Conservation (phyloP, 1,140 invertebrate species). For the Drosophila erecta region DNA sequence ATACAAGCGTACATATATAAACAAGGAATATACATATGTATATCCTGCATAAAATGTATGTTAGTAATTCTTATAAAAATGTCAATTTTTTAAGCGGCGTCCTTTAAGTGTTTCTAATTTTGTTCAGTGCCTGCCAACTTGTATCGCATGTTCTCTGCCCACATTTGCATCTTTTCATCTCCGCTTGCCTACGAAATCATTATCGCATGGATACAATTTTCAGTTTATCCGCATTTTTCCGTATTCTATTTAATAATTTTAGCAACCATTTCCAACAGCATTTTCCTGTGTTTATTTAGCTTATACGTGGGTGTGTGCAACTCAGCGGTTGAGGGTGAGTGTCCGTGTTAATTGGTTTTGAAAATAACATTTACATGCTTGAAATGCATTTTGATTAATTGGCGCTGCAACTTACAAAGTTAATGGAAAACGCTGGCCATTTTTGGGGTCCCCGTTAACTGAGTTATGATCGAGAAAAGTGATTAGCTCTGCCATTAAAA, state of each 20-base stretch:
- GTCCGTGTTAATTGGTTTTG: conserved; percentile 35
- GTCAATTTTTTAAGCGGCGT: not conserved
- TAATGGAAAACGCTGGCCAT: not conserved
- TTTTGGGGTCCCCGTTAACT: not conserved
- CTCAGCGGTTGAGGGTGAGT: conserved; percentile 22
- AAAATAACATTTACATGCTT: conserved; percentile 30
- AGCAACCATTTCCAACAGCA: conserved; percentile 32
- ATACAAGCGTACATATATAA: too few relatives aligned
- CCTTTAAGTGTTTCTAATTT: not conserved
- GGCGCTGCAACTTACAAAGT: conserved; percentile 12
- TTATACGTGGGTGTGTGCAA: conserved; percentile 6
- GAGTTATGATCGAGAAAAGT: not conserved
- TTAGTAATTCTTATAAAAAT: too few relatives aligned
- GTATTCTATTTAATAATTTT: conserved; percentile 21
- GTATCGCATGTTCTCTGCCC: conserved; percentile 19
- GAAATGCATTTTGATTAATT: conserved; percentile 33
- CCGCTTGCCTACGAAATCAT: conserved; percentile 8
- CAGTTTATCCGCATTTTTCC: conserved; percentile 7
- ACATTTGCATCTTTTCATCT: conserved; percentile 13
- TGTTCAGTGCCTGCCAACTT: conserved; percentile 4
- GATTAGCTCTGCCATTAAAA: not conserved
- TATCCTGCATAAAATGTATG: too few relatives aligned
- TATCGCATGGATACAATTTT: conserved; percentile 34
- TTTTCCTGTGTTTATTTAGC: conserved; percentile 31
- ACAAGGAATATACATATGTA: too few relatives aligned